A percentile compares a stretch with the other conserved stretches of the same genome.
phyloP scores from a whole-genome alignment of 2,797 vertebrate genomes.

The Eptatretus atami region DNA sequence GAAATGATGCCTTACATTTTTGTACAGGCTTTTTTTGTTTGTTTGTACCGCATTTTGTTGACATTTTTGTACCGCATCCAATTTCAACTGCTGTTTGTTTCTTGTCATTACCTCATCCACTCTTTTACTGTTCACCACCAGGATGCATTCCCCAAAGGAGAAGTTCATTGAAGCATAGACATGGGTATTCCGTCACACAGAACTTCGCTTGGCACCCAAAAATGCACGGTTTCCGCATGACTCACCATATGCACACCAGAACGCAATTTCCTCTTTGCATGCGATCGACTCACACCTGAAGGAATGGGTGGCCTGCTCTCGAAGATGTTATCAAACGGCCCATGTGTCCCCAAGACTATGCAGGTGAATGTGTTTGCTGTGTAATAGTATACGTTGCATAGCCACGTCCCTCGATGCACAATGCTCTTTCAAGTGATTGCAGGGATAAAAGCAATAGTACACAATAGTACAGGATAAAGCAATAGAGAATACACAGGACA shows the following conservation, averaged over 20 bases:
- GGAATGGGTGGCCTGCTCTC: constrained; percentile 37
- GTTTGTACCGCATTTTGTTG: too few relatives aligned
- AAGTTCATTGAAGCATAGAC: constrained; percentile 33
- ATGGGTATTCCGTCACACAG: constrained; percentile 22
- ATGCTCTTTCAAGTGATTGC: neutral
- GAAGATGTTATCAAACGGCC: constrained; percentile 16
- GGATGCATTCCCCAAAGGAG: constrained; percentile 62
- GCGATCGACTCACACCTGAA: constrained; percentile 33
- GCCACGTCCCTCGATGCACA: too few relatives aligned
- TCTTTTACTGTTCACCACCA: constrained; percentile 10
- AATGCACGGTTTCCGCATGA: constrained; percentile 29
- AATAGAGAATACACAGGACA: too few relatives aligned
- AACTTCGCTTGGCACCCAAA: constrained; percentile 22
- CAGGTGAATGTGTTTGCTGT: constrained; percentile 19
- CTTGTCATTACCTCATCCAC: neutral
- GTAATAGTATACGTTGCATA: too few relatives aligned
- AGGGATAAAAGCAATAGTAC: neutral
- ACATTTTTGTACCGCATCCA: too few relatives aligned
- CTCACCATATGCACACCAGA: constrained; percentile 45
- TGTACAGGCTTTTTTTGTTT: too few relatives aligned
- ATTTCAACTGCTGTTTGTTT: too few relatives aligned
- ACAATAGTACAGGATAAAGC: neutral
- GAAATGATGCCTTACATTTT: too few relatives aligned
- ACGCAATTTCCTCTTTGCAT: constrained; percentile 48
- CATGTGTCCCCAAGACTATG: constrained; percentile 51